These are phyloP conservation scores for Gadopsis bispinosus DNA, from an alignment of 2,797 vertebrate genomes.

Conservation along the genomic window DNA sequence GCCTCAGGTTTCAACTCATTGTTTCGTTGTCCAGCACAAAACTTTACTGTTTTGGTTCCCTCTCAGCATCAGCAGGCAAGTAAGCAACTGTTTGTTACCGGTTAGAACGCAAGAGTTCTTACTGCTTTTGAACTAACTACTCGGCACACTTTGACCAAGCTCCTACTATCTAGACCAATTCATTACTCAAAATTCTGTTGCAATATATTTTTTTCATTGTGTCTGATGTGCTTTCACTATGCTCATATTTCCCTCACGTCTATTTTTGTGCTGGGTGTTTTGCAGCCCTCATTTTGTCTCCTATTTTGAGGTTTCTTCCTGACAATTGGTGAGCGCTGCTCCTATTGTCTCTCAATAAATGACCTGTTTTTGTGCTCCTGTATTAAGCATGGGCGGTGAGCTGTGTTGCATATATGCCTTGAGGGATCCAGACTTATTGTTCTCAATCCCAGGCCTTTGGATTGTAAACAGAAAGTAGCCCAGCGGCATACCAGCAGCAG, in stretches of 20 bases:
- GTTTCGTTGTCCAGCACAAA: not conserved
- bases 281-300: slow-evolving; percentile 14
- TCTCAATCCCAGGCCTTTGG: slow-evolving; percentile 40
- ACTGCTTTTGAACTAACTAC: not conserved
- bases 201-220: not conserved
- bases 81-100: not conserved
- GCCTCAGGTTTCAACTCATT: not conserved
- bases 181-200: slow-evolving; percentile 3
- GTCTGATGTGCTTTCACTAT: slow-evolving; percentile 1
- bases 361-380: slow-evolving; percentile 48
- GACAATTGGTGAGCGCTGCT: slow-evolving; percentile 53
- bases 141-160: not conserved
- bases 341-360: slow-evolving; percentile 48
- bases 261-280: slow-evolving; percentile 19
- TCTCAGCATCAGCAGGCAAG: not conserved
- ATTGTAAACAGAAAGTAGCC: slow-evolving; percentile 49
- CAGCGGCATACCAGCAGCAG: slow-evolving; percentile 20
- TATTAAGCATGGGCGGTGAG: slow-evolving; percentile 11
- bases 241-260: slow-evolving; percentile 11
- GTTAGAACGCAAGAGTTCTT: not conserved
- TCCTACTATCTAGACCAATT: not conserved
- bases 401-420: slow-evolving; percentile 43
- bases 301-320: slow-evolving; percentile 26
- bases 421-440: slow-evolving; percentile 50
- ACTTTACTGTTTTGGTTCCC: not conserved